Evolutionary conservation across 2,888 invertebrate species (phyloP).

Genomic region (Vannuccia rotundouncinata): DNA sequence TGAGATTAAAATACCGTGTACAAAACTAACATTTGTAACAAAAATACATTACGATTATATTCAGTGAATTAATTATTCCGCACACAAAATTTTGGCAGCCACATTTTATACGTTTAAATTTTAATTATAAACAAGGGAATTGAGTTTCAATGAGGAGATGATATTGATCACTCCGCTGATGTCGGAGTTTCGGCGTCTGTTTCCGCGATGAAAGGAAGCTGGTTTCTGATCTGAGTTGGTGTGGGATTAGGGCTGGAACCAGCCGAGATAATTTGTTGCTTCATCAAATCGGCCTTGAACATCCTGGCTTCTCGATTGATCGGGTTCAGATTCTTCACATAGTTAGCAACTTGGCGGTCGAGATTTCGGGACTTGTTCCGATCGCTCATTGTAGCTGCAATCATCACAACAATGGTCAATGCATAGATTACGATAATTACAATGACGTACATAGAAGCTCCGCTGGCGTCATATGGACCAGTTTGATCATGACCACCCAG

Average conservation of each 20-base stretch:
- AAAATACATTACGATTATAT: no score
- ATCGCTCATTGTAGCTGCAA: constrained; percentile 24
- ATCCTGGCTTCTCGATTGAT: neutral
- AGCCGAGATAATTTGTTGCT: neutral
- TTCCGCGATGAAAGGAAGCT: neutral
- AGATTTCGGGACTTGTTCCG: constrained; percentile 24
- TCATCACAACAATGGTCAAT: constrained; percentile 25
- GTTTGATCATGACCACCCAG: neutral
- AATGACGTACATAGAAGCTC: constrained; percentile 25
- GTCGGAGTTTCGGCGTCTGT: neutral
- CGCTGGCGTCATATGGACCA: neutral
- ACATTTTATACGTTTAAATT: no score
- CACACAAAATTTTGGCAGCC: no score
- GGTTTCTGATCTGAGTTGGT: neutral
- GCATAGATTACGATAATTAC: constrained; percentile 21
- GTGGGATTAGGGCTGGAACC: neutral
- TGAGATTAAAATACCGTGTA: no score
- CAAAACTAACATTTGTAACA: no score
- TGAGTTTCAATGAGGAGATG: no score
- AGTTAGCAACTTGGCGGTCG: constrained; percentile 47
- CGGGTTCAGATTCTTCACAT: neutral
- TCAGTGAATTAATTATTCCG: no score
- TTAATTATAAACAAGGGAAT: no score
- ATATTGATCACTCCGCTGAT: no score
- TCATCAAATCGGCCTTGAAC: constrained; percentile 1